Evolutionary conservation across 2,797 vertebrate genomes (phyloP).

Genomic region (Tangara arthus): DNA sequence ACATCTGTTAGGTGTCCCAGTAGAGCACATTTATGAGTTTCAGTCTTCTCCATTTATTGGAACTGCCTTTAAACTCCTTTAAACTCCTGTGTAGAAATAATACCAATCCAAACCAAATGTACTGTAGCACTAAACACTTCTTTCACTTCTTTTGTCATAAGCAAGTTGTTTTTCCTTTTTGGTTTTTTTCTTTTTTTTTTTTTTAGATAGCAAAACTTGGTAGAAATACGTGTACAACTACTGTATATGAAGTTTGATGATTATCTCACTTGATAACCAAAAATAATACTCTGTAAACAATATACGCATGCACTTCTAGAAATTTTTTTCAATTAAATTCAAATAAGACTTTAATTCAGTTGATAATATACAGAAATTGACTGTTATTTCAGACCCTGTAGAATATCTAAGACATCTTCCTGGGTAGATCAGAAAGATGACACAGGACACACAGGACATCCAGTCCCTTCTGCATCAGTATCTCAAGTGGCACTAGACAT

Average conservation of each 20-base stretch:
- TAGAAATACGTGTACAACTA: not conserved
- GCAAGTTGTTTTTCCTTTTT: not conserved
- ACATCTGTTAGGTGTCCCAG: not conserved
- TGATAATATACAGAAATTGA: not conserved
- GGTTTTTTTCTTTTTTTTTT: not conserved
- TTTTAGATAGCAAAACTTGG: not conserved
- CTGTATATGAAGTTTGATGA: accelerated
- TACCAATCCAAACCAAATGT: not conserved
- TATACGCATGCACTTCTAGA: not conserved
- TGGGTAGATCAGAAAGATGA: not conserved
- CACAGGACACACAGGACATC: not conserved
- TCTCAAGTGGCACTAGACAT: not conserved
- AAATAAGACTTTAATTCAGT: not conserved
- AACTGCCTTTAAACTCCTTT: not conserved
- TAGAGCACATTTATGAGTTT: not conserved
- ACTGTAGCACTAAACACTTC: not conserved
- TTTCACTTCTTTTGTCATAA: not conserved
- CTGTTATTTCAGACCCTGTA: not conserved
- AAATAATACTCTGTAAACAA: not conserved
- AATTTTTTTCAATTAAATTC: not conserved
- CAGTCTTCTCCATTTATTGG: not conserved
- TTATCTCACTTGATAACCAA: not conserved
- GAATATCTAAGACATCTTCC: not conserved
- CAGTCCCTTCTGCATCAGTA: not conserved
- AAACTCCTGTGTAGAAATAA: not conserved